Percentiles rank a stretch among this genome's conserved stretches.
Conservation (phyloP, 1,140 invertebrate genomes). For the Drosophila saltans region DNA sequence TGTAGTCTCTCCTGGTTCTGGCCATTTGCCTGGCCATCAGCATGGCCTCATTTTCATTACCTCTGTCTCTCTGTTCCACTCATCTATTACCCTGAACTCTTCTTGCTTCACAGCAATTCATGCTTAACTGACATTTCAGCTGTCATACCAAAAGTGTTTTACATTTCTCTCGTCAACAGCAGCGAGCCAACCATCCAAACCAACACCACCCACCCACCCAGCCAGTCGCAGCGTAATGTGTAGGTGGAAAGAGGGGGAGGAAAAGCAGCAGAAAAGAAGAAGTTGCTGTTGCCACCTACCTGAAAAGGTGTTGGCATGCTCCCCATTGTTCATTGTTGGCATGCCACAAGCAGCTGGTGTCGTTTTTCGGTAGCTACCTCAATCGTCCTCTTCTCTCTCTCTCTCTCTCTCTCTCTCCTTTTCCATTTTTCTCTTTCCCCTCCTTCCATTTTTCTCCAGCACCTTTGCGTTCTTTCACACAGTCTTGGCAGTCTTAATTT, state of each 20-base stretch:
- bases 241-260: neutral
- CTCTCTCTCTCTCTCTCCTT: neutral
- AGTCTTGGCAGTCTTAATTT: slow-evolving; percentile 46
- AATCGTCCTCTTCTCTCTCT: slow-evolving; percentile 5
- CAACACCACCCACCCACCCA: neutral
- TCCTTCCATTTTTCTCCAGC: neutral
- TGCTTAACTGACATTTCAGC: slow-evolving; percentile 78
- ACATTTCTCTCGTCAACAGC: slow-evolving; percentile 62
- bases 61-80: slow-evolving; percentile 17
- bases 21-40: slow-evolving; percentile 23
- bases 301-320: slow-evolving; percentile 59
- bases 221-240: neutral
- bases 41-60: slow-evolving; percentile 52
- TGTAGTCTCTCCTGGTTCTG: neutral
- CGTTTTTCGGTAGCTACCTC: slow-evolving; percentile 38
- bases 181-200: neutral
- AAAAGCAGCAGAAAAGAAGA: slow-evolving; percentile 25
- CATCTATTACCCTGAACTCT: slow-evolving; percentile 5
- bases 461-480: neutral
- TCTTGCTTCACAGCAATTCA: slow-evolving; percentile 51
- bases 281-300: slow-evolving; percentile 26
- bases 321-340: slow-evolving; percentile 65
- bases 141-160: slow-evolving; percentile 79
- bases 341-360: slow-evolving; percentile 76
- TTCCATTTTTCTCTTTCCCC: neutral